Base-by-base conservation (phyloP, 2,888 invertebrate genomes). In the Pasiphila rectangulata region DNA sequence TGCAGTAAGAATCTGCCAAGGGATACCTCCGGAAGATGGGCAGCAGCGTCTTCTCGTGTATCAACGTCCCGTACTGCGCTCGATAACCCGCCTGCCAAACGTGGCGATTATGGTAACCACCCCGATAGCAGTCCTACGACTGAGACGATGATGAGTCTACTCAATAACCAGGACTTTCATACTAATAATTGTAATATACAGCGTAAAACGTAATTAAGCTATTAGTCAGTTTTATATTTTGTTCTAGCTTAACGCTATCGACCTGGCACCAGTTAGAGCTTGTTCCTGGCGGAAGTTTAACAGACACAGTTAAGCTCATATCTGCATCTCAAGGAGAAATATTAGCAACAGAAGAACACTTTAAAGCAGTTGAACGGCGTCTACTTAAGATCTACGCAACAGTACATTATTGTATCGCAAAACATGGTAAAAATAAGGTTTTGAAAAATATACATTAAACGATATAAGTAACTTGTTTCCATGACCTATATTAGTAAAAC, bases 301-400 rank as follows among this genome's bases (percentile, higher is more conserved):
- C 93, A 24, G 84, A 86, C 41, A 85, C 83, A 20, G 77, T 88
- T 5, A 84, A 84, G 57, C 30, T 79, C 21, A 62, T 87, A 30
- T 88, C 91, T 50, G 90, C 93, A 20, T 79, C 96, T 40, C 83
- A 90, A 55, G 75, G 72, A 1, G 80, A 86, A 52, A 92, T 92
- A 4, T 73, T 96, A 3, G 89, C 96, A 7, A 93, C 93, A 1
- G 90, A 92, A 40, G 90, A 91, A 29, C 96, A 97, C 79, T 91
- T 93, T 46, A 88, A 90, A 64, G 95, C 95, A 5, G 87, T 97
- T 29, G 95, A 97, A 72, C 85, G 96, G 56, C 87, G 96, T 69
- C 75, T 97, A 24, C 79, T 93, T 39, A 91, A 94, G 57, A 85
- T 96, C 29, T 94, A 94, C 75, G 93, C 95, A 6, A 92, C 94